phyloP scores from a whole-genome alignment of 2,797 vertebrate genomes.

The Ataeniobius toweri region DNA sequence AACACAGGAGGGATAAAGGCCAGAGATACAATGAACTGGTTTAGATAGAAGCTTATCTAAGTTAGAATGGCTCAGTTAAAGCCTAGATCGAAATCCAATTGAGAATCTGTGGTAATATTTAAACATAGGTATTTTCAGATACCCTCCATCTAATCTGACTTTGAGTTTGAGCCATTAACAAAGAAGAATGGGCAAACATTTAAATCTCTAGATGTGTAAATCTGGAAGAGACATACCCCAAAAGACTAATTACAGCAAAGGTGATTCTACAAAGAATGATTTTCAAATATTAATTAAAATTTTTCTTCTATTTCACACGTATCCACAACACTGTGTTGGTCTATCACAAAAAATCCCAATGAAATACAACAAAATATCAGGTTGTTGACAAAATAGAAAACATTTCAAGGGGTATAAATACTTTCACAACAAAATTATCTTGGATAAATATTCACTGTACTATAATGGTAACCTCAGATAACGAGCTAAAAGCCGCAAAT shows the following conservation, averaged over 20 bases:
- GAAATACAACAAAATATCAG: background rate
- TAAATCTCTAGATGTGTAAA: background rate
- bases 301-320: background rate
- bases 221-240: background rate
- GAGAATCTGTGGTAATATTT: background rate
- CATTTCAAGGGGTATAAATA: background rate
- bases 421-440: background rate
- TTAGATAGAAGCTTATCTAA: background rate
- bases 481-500: slow-evolving; percentile 6
- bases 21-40: background rate
- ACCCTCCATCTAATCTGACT: background rate
- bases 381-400: background rate
- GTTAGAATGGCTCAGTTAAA: background rate
- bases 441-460: background rate
- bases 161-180: background rate
- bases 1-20: background rate
- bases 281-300: background rate
- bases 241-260: background rate
- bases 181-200: background rate
- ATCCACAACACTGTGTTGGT: background rate
- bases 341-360: background rate
- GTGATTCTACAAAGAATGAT: background rate
- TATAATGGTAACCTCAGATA: background rate
- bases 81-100: background rate
- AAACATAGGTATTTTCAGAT: background rate